Conservation (phyloP, 1,140 invertebrate genomes). For the Lysiphlebus fabarum region DNA sequence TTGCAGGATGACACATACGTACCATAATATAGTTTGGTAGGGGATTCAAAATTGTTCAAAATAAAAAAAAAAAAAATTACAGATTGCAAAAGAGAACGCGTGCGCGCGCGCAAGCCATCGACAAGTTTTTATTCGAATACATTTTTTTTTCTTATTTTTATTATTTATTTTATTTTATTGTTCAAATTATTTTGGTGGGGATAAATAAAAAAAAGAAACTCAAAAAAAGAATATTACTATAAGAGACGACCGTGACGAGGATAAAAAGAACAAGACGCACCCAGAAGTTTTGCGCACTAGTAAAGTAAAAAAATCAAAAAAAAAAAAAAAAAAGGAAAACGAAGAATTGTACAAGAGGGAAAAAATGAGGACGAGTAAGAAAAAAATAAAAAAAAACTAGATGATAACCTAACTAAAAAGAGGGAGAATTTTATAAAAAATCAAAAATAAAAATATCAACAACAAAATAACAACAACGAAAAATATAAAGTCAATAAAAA, state of each 20-base stretch:
- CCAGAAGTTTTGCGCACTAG: slow-evolving; percentile 13
- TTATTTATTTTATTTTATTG: too few relatives aligned
- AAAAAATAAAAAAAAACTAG: slow-evolving; percentile 17
- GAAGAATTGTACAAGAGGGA: slow-evolving; percentile 31
- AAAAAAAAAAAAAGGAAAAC: background rate
- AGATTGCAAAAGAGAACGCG: slow-evolving; percentile 23
- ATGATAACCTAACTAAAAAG: background rate
- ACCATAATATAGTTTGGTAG: slow-evolving; percentile 15
- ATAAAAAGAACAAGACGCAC: slow-evolving; percentile 20
- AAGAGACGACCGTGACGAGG: slow-evolving; percentile 29
- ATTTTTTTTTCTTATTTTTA: too few relatives aligned
- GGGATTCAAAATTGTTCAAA: too few relatives aligned
- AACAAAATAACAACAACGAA: background rate
- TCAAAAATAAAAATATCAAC: too few relatives aligned
- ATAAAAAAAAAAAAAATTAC: slow-evolving; percentile 25
- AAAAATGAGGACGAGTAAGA: slow-evolving; percentile 13
- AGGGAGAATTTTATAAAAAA: too few relatives aligned
- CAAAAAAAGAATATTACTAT: slow-evolving; percentile 20
- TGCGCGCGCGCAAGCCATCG: slow-evolving; percentile 25
- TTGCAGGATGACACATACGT: slow-evolving; percentile 24
- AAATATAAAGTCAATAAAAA: too few relatives aligned
- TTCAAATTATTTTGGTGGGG: slow-evolving; percentile 18
- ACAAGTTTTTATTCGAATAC: too few relatives aligned
- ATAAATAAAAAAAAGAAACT: slow-evolving; percentile 1
- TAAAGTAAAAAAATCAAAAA: slow-evolving; percentile 16